These are phyloP conservation scores for Allochrocebus solatus DNA, from an alignment of 2,797 vertebrate species.

Conservation along the genomic window DNA sequence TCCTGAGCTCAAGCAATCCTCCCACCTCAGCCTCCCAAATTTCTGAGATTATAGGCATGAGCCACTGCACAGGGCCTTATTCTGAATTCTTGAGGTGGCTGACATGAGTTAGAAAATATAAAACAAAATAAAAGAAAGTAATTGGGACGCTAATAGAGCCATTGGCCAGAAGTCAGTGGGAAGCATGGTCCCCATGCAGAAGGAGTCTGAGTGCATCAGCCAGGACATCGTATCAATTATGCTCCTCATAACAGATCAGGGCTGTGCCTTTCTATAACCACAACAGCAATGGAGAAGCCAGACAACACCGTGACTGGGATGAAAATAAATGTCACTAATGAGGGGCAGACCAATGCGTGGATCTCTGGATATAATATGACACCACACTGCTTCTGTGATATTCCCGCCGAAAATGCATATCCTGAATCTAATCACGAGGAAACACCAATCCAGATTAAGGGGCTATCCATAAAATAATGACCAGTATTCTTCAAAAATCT, in stretches of 20 bases:
- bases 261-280: neutral
- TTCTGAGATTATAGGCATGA: neutral
- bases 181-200: accelerated
- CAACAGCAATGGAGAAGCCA: neutral
- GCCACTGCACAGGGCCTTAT: neutral
- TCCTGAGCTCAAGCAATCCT: neutral
- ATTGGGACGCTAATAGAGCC: neutral
- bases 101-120: neutral
- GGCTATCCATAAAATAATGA: neutral
- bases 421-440: neutral
- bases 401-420: neutral
- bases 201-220: neutral
- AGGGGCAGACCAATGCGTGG: neutral
- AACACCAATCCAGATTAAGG: neutral
- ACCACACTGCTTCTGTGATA: neutral
- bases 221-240: accelerated
- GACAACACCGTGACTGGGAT: neutral
- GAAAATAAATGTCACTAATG: neutral
- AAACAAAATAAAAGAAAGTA: neutral
- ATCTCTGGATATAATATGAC: neutral
- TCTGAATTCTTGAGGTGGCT: constrained; percentile 2
- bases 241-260: neutral
- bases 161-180: neutral
- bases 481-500: neutral
- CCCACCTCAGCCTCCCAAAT: neutral